Conservation (phyloP, 2,113 vertebrate species). For the Neoarius graeffei region DNA sequence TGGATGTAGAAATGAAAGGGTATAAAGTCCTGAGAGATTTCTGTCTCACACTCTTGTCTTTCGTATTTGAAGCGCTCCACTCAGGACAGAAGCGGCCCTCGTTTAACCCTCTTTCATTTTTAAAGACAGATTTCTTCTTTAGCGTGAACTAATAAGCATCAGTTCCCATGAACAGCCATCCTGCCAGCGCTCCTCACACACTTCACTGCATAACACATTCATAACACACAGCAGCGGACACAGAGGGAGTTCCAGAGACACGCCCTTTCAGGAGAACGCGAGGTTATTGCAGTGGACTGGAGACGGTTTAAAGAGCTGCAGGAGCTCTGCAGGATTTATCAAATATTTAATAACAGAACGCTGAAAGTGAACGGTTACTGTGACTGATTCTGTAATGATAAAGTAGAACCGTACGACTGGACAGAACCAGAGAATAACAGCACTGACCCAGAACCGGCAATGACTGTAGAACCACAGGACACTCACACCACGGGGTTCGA, state of each 20-base stretch:
- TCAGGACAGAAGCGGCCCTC: too few species aligned
- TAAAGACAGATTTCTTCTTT: neutral
- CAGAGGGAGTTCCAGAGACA: too few species aligned
- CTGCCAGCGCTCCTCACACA: neutral
- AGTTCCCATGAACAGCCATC: neutral
- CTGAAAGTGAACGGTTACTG: too few species aligned
- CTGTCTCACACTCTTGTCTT: neutral
- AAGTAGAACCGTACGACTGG: neutral
- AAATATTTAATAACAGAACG: too few species aligned
- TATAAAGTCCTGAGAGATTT: neutral
- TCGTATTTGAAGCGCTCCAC: neutral
- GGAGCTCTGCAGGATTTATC: too few species aligned
- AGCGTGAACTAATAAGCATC: neutral
- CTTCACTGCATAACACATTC: neutral
- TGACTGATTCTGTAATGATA: too few species aligned
- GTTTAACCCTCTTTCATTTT: too few species aligned
- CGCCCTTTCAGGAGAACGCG: too few species aligned
- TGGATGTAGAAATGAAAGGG: neutral
- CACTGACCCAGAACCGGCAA: neutral
- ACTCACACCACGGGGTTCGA: neutral
- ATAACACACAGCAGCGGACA: neutral
- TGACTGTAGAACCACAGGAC: neutral
- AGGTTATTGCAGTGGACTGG: too few species aligned
- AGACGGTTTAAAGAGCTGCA: too few species aligned
- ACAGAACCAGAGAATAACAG: neutral